Percentiles rank a stretch among this genome's conserved stretches.
These are phyloP conservation scores for Camponotus fellah DNA, from an alignment of 2,888 invertebrate genomes.

Conservation along the genomic window DNA sequence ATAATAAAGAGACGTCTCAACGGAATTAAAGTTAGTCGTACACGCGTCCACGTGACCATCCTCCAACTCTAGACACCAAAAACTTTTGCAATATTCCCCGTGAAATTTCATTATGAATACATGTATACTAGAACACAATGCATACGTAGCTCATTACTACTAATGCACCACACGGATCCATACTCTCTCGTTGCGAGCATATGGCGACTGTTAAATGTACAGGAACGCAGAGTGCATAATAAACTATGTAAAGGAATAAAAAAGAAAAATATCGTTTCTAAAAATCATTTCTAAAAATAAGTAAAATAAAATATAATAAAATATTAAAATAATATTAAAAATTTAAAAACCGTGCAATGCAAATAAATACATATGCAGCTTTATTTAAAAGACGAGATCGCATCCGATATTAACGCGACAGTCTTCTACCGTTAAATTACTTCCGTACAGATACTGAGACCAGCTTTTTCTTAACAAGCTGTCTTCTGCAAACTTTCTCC, in stretches of 20 bases:
- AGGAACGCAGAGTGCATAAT: background rate
- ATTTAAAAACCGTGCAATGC: background rate
- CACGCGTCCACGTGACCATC: constrained; percentile 17
- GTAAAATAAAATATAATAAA: too few relatives aligned
- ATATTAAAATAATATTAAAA: background rate
- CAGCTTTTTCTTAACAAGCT: constrained; percentile 23
- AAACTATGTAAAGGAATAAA: background rate
- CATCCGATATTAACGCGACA: background rate
- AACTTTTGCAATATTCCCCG: constrained; percentile 62
- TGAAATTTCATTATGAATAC: constrained; percentile 65
- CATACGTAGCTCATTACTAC: constrained; percentile 62
- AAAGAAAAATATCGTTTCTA: background rate
- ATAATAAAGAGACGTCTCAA: constrained; percentile 59
- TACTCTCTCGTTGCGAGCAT: background rate
- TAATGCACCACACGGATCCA: constrained; percentile 5
- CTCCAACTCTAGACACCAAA: constrained; percentile 56
- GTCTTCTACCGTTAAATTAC: constrained; percentile 19
- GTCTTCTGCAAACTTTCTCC: constrained; percentile 31
- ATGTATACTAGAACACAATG: background rate
- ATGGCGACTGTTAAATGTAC: background rate
- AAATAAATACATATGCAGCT: background rate
- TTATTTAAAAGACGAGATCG: background rate
- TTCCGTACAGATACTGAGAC: background rate
- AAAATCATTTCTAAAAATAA: background rate
- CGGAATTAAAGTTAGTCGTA: constrained; percentile 36